Conservation (phyloP, 2,888 invertebrate genomes). For the Andrena camellia region DNA sequence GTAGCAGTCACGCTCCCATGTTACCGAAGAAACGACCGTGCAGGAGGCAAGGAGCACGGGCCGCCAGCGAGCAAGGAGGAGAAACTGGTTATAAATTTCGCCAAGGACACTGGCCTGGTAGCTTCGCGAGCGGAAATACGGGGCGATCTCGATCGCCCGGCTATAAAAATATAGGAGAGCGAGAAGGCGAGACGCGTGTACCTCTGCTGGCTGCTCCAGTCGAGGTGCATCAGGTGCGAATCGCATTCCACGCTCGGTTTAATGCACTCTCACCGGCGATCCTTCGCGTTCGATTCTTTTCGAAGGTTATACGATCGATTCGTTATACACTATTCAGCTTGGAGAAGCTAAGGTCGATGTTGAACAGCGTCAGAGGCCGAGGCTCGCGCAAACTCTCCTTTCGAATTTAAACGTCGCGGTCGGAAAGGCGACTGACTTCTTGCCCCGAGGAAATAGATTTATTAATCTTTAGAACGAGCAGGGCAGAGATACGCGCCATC, state of each 20-base stretch:
- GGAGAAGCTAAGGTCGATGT: neutral
- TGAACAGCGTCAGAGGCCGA: neutral
- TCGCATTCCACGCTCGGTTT: slow-evolving; percentile 17
- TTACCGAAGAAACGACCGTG: neutral
- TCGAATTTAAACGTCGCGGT: slow-evolving; percentile 7
- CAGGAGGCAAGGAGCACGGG: neutral
- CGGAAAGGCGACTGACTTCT: neutral
- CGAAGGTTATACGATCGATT: slow-evolving; percentile 16
- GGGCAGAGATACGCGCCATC: slow-evolving; percentile 12
- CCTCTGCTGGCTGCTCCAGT: slow-evolving; percentile 2
- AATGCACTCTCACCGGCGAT: neutral
- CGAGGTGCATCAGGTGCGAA: slow-evolving; percentile 33
- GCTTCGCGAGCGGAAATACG: neutral
- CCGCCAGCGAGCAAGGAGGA: neutral
- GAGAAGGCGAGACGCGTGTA: slow-evolving; percentile 1
- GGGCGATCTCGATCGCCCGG: slow-evolving; percentile 22
- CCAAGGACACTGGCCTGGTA: slow-evolving; percentile 18
- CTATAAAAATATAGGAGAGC: slow-evolving; percentile 32
- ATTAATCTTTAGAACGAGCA: slow-evolving; percentile 30
- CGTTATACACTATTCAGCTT: neutral
- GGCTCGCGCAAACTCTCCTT: neutral
- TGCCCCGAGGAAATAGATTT: slow-evolving; percentile 29
- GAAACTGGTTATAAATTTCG: slow-evolving; percentile 35
- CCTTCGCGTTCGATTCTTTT: slow-evolving; percentile 9
- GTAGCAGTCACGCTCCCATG: neutral